Percentiles rank a stretch among this genome's conserved stretches.
Evolutionary conservation across 64 coral and sea anemone species (phyloP).

Genomic region (Catalaphyllia jardinei): DNA sequence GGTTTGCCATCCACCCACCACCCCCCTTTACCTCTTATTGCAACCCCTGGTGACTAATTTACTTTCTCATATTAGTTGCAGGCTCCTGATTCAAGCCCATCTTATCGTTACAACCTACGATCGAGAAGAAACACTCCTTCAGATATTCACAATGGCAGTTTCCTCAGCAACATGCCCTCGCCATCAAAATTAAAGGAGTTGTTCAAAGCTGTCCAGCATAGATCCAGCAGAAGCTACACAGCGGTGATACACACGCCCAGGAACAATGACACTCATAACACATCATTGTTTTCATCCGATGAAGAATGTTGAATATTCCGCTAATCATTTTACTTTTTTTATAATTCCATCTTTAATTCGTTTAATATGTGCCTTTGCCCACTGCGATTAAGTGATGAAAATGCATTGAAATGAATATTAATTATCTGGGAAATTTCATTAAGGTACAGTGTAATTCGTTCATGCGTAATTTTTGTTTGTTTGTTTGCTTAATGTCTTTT

Average conservation of each 20-base stretch:
- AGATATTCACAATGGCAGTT: conserved; percentile 49
- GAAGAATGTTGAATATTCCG: conserved; percentile 58
- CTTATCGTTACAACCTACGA: conserved; percentile 76
- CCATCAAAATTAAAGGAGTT: conserved; percentile 73
- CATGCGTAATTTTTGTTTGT: no score
- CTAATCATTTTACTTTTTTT: background rate
- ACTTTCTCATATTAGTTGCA: background rate
- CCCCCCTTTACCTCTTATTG: no score
- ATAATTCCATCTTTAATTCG: background rate
- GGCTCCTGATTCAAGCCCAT: conserved; percentile 38
- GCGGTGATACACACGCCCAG: conserved; percentile 42
- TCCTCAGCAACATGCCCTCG: conserved; percentile 68
- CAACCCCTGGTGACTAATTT: background rate
- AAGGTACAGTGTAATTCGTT: no score
- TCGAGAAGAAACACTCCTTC: conserved; percentile 51
- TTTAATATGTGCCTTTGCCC: background rate
- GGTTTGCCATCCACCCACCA: background rate
- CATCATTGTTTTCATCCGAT: conserved; percentile 83
- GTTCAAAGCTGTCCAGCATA: conserved; percentile 51
- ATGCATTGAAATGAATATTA: no score
- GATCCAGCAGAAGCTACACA: conserved; percentile 63
- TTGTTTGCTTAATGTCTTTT: no score
- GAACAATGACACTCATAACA: conserved; percentile 23
- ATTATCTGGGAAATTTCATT: no score
- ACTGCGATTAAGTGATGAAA: no score